Evolutionary conservation across 92 coral and sea anemone species (phyloP).

Genomic region (Zoanthus gigantus): DNA sequence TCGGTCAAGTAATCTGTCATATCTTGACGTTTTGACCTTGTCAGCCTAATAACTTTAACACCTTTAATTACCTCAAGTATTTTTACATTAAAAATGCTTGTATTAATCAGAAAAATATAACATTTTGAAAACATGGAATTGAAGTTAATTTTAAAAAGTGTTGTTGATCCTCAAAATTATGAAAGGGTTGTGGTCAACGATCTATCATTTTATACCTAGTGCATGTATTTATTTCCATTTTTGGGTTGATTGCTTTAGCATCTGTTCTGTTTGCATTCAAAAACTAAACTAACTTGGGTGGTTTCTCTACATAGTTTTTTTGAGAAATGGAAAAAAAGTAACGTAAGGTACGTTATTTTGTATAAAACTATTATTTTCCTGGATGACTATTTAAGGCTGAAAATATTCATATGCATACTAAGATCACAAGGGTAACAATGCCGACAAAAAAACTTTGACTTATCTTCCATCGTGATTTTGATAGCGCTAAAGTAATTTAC

Average conservation of each 20-base stretch:
- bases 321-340: too few relatives aligned
- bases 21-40: conserved; percentile 42
- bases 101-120: neutral
- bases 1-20: neutral
- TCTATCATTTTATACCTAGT: neutral
- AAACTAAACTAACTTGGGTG: neutral
- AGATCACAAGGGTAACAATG: too few relatives aligned
- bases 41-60: neutral
- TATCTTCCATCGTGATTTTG: too few relatives aligned
- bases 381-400: too few relatives aligned
- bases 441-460: too few relatives aligned
- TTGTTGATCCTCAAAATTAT: neutral
- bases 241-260: conserved; percentile 24
- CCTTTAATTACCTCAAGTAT: neutral
- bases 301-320: neutral
- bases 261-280: conserved; percentile 19
- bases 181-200: too few relatives aligned
- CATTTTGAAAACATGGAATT: neutral
- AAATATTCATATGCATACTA: too few relatives aligned
- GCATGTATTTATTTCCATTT: neutral
- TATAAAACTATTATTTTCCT: too few relatives aligned
- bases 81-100: neutral
- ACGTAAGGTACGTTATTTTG: too few relatives aligned
- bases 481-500: too few relatives aligned
- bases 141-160: neutral